Evolutionary conservation across 2,888 invertebrate genomes (phyloP).

Genomic region (Phaonia tiefii): DNA sequence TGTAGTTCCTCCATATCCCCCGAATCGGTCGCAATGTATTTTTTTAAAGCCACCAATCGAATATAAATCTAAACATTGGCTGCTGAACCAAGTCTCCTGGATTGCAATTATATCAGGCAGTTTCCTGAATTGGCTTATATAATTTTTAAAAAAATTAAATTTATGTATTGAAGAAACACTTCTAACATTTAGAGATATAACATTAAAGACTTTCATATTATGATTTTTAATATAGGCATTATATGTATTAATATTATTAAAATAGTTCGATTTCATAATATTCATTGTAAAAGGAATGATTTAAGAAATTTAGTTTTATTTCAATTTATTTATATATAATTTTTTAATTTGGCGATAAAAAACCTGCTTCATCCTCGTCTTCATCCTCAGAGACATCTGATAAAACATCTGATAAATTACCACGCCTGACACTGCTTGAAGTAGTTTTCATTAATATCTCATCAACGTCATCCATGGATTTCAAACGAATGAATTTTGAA

Average conservation of each 20-base stretch:
- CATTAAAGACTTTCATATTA: background rate
- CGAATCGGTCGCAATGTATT: too few relatives aligned
- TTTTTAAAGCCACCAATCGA: too few relatives aligned
- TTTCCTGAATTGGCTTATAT: too few relatives aligned
- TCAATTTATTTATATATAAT: background rate
- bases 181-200: background rate
- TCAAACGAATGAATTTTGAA: background rate
- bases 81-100: too few relatives aligned
- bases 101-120: too few relatives aligned
- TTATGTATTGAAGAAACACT: too few relatives aligned
- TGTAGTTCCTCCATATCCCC: too few relatives aligned
- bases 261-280: background rate
- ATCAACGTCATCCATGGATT: conserved; percentile 18
- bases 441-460: background rate
- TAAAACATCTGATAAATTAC: too few relatives aligned
- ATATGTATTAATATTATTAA: background rate
- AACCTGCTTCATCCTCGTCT: background rate
- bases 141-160: too few relatives aligned
- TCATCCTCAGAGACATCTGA: background rate
- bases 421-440: background rate
- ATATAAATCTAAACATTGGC: too few relatives aligned
- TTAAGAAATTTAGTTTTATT: background rate
- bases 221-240: background rate
- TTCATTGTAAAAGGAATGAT: background rate
- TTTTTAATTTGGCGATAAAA: background rate